A percentile compares a stretch with the other conserved stretches of the same genome.
Conservation (phyloP, 2,888 invertebrate genomes). For the Celastrina argiolus region DNA sequence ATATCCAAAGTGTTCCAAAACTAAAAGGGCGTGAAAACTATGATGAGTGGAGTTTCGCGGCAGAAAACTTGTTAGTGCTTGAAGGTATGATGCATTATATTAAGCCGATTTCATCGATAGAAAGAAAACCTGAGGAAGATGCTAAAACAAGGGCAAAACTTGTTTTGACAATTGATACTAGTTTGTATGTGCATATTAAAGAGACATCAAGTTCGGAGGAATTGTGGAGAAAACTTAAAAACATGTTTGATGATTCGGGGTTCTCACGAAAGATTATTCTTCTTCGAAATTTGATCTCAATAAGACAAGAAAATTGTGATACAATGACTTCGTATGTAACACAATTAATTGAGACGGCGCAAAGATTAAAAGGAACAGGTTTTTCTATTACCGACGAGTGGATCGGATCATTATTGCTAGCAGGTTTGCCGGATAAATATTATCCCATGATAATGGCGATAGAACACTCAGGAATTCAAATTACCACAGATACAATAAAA, state of each 20-base stretch:
- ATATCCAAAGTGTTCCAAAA: too few relatives aligned
- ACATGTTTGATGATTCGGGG: conserved; percentile 34
- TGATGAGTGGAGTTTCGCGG: too few relatives aligned
- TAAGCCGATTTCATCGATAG: too few relatives aligned
- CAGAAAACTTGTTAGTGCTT: too few relatives aligned
- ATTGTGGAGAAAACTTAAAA: conserved; percentile 31
- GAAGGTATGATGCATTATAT: too few relatives aligned
- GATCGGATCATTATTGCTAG: conserved; percentile 33
- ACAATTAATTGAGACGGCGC: conserved; percentile 35
- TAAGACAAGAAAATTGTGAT: conserved; percentile 33
- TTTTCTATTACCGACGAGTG: conserved; percentile 34
- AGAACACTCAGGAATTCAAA: conserved; percentile 30
- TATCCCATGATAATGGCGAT: conserved; percentile 35
- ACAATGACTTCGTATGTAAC: conserved; percentile 35
- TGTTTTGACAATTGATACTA: background rate
- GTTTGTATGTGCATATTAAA: background rate
- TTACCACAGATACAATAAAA: background rate
- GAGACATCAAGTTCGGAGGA: background rate
- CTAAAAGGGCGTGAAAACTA: too few relatives aligned
- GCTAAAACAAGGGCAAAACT: conserved; percentile 27
- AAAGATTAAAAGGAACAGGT: conserved; percentile 29
- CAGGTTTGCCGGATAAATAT: conserved; percentile 33
- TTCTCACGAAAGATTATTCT: conserved; percentile 34
- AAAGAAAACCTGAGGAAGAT: too few relatives aligned
- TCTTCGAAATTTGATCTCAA: conserved; percentile 32